Base-by-base conservation (phyloP, 2,797 vertebrate genomes). In the Anniella stebbinsi region DNA sequence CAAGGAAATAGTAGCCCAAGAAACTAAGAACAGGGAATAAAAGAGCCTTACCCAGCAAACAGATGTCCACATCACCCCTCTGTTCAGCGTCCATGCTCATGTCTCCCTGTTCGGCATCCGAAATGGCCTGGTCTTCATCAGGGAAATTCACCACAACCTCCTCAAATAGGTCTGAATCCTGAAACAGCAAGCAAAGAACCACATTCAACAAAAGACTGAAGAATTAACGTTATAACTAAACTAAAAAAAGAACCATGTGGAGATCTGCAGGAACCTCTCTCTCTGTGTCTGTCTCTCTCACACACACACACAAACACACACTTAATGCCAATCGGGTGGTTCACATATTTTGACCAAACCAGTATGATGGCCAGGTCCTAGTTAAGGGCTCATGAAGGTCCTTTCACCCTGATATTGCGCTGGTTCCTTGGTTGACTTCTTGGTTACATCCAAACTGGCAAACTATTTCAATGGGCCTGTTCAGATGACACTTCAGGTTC, bases 101-200 rank as follows among this genome's bases (percentile, higher is more conserved):
- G 10, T 87, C 85, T 45, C 85, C 80, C 28, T 87, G 89, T 28
- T 90, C 89, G 4, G 28, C 48, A 38, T 90, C 85, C 4, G 80
- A 90, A 23, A 70, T n/a, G 21, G 67, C 30, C 66, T 90, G 85
- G 48, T 87, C 89, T 33, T 87, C 89, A 69, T 84, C 86, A 1
- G 89, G 86, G 82, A 87, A 90, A 67, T 36, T 77, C 70, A 90
- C 89, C 36, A 90, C 80, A 21, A 90, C 89, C 36, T 90, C 89
- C 63, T 90, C 89, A 70, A 90, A 90, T 4, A 87, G 73, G 30
- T 90, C 86, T 41, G 63, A 87, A 78, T 90, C 86, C 89, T 90
- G 80, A 77, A 78, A 82, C 5, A 57, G 30, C 36, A 69, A 87
- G 36, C 80, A 83, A 38, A 77, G 23, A 87, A 28, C 25, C 72